Percentiles rank a stretch among this genome's conserved stretches.
Conservation (phyloP, 1,140 invertebrate genomes). For the Brachionus koreanus region DNA sequence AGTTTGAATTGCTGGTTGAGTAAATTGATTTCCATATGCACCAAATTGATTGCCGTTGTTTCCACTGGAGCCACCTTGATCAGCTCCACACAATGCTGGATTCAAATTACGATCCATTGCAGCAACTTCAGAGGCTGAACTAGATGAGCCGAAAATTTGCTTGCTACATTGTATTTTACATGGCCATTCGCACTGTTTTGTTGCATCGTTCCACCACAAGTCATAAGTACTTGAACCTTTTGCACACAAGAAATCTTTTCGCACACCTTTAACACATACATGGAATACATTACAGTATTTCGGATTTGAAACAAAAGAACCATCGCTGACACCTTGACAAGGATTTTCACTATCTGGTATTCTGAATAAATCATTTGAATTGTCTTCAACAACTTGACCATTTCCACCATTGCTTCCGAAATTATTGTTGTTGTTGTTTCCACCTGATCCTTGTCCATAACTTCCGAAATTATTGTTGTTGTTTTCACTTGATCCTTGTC, state of each 20-base stretch:
- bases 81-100: neutral
- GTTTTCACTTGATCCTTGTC: neutral
- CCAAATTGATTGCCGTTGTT: neutral
- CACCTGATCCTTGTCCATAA: neutral
- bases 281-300: slow-evolving; percentile 43
- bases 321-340: slow-evolving; percentile 25
- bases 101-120: neutral
- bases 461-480: neutral
- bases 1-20: slow-evolving; percentile 8
- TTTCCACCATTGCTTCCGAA: neutral
- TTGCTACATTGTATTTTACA: slow-evolving; percentile 33
- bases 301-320: slow-evolving; percentile 5
- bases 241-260: slow-evolving; percentile 41
- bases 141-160: neutral
- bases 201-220: slow-evolving; percentile 42
- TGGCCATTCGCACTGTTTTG: slow-evolving; percentile 42
- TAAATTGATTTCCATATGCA: slow-evolving; percentile 12
- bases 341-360: slow-evolving; percentile 30
- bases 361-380: slow-evolving; percentile 23
- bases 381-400: slow-evolving; percentile 8
- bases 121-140: neutral
- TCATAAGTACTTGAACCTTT: slow-evolving; percentile 38
- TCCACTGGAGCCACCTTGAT: neutral
- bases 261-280: slow-evolving; percentile 22
- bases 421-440: neutral